Base-by-base conservation (phyloP, 2,113 vertebrate genomes). In the Corythaeola cristata region DNA sequence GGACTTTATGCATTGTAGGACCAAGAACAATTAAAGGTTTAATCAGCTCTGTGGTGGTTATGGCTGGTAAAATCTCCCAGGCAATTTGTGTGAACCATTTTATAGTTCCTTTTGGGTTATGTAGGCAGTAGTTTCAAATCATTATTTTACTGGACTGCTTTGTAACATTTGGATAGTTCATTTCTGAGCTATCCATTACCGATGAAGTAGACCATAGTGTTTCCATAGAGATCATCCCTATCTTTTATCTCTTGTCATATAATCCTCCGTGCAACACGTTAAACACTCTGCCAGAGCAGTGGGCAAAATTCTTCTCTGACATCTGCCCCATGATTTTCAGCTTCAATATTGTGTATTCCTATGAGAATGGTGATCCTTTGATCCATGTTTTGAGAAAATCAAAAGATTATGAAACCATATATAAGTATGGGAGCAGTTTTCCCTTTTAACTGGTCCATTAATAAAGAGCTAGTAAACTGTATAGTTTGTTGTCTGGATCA, bases 151-250 rank as follows among this genome's bases (percentile, higher is more conserved):
- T 67, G 68, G 73, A 52, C 92, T 95, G 86, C 76, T 76, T 89
- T 89, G 73, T 86, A 95, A 93, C 39, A 75, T 97, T 94, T 84
- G 68, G 64, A 64, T 92, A 92, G 88, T 78, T 90, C n/a, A 93
- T 93, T 93, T 86, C 76, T 81, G 85, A 52, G 56, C 72, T 92
- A 52, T 92, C 68, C 56, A 47, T 92, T 94, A 90, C 72, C 0
- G 16, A 53, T 94, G 85, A 94, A 94, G 93, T 72, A 81, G 88
- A 92, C 85, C 83, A 90, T 89, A 88, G 79, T 84, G 93, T 96
- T 97, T 96, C 96, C 95, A 89, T 94, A 95, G 95, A 94, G 91
- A 87, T 89, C 84, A 92, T 95, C 87, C 75, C 71, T 87, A 53
- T 79, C 77, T 93, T 96, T 95, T 89, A 89, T 91, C 58, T 92